Conservation (phyloP, 1,140 invertebrate species). For the Protaetia brevitarsis region DNA sequence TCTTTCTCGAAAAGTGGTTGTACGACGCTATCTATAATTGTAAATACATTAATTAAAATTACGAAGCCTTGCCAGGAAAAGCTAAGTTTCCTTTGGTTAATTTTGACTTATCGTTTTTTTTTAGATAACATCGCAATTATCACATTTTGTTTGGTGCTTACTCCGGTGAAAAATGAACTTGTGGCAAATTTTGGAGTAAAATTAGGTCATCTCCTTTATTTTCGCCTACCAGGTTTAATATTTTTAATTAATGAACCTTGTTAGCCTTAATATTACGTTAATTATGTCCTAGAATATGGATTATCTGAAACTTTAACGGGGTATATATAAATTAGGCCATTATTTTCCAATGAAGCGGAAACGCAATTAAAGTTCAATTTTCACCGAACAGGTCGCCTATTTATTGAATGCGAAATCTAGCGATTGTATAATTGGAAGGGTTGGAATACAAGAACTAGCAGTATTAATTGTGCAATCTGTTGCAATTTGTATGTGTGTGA, state of each 20-base stretch:
- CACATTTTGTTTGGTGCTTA: no score
- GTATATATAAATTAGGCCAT: slow-evolving; percentile 4
- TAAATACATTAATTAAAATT: no score
- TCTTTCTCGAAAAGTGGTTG: no score
- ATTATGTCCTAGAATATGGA: neutral
- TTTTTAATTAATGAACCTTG: neutral
- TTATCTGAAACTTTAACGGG: neutral
- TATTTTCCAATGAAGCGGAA: neutral
- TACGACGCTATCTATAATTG: no score
- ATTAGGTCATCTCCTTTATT: neutral
- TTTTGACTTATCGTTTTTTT: no score
- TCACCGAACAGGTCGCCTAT: neutral
- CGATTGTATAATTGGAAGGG: neutral
- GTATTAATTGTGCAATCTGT: no score
- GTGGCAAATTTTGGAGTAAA: neutral
- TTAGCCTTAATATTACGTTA: neutral
- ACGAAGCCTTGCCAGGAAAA: no score
- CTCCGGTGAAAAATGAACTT: neutral
- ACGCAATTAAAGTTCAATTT: slow-evolving; percentile 3
- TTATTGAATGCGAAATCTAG: no score
- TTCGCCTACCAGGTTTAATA: neutral
- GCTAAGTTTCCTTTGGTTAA: no score
- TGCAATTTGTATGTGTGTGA: no score
- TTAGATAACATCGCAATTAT: no score
- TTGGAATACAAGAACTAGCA: no score